phyloP scores from a whole-genome alignment of 2,888 invertebrate genomes.

The Patella ulyssiponensis region DNA sequence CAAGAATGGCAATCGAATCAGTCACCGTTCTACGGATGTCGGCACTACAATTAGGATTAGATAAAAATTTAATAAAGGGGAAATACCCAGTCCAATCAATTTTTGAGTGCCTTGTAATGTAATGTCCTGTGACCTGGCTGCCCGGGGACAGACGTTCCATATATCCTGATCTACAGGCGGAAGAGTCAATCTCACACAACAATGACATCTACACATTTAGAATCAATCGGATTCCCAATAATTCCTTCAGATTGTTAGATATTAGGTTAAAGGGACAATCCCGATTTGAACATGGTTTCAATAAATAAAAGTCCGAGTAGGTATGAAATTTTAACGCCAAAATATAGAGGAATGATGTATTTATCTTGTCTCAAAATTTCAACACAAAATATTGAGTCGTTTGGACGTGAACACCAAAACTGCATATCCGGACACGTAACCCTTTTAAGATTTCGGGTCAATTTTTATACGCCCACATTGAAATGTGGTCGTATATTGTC shows the following conservation, averaged over 20 bases:
- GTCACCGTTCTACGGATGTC: not conserved
- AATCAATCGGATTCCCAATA: not conserved
- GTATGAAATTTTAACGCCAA: too few relatives aligned
- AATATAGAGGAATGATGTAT: too few relatives aligned
- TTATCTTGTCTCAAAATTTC: too few relatives aligned
- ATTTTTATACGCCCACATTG: too few relatives aligned
- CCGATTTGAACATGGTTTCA: not conserved
- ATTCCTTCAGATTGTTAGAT: not conserved
- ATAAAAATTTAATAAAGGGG: not conserved
- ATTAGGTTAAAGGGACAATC: too few relatives aligned
- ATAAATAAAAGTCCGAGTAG: not conserved
- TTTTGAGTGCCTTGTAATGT: not conserved
- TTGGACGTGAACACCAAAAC: too few relatives aligned
- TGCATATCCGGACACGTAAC: too few relatives aligned
- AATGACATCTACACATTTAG: not conserved
- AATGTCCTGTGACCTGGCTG: not conserved
- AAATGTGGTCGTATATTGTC: too few relatives aligned
- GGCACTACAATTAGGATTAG: not conserved
- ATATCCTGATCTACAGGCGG: not conserved
- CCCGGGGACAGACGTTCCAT: not conserved
- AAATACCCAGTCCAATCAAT: not conserved
- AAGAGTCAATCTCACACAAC: not conserved
- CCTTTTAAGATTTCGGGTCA: too few relatives aligned
- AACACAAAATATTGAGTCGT: too few relatives aligned
- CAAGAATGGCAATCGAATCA: not conserved